Percentiles rank a stretch among this genome's conserved stretches.
Conservation (phyloP, 2,797 vertebrate genomes). For the Sebastes cheni region DNA sequence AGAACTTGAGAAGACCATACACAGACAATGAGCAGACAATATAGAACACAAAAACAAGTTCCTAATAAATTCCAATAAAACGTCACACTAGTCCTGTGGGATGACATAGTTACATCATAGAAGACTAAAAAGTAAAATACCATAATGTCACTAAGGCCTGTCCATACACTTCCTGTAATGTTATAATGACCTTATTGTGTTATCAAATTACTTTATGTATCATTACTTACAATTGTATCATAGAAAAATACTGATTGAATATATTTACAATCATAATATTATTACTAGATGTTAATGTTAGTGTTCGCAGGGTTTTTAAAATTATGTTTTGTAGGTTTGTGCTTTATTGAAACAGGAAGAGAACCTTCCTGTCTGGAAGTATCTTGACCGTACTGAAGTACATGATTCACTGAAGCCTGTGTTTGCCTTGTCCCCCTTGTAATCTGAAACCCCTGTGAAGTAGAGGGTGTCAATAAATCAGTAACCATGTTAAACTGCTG, state of each 20-base stretch:
- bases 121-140: background rate
- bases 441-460: constrained; percentile 13
- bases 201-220: background rate
- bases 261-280: background rate
- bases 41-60: background rate
- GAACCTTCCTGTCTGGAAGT: background rate
- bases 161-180: background rate
- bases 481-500: background rate
- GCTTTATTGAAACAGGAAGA: background rate
- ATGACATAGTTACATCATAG: background rate
- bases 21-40: background rate
- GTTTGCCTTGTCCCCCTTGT: background rate
- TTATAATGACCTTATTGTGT: background rate
- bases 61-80: background rate
- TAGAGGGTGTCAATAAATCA: constrained; percentile 21
- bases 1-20: background rate
- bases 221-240: background rate
- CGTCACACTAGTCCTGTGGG: background rate
- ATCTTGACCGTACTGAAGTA: background rate
- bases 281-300: background rate
- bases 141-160: background rate
- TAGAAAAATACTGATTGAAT: background rate
- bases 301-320: background rate
- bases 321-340: background rate
- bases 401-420: background rate